Conservation (phyloP, 2,797 vertebrate species). For the Enteromius trimaculatus region DNA sequence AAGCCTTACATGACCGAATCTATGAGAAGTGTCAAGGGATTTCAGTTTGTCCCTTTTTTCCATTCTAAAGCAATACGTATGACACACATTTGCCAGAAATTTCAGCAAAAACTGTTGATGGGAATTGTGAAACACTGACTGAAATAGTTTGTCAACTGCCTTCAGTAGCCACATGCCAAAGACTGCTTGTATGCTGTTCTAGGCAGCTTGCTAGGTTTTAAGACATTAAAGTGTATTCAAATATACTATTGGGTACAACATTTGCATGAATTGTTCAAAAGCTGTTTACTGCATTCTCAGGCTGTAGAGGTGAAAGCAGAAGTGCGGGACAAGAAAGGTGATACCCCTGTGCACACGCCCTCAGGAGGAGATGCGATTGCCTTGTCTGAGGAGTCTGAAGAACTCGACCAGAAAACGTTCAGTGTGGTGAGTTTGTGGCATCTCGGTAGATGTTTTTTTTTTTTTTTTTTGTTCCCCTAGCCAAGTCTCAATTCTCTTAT, state of each 20-base stretch:
- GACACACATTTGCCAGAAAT: not conserved
- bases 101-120: not conserved
- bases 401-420: constrained; percentile 97
- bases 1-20: too few species aligned
- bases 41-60: not conserved
- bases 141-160: not conserved
- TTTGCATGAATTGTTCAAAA: constrained; percentile 34
- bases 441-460: too few species aligned
- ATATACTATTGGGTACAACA: not conserved
- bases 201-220: not conserved
- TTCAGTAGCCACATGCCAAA: not conserved
- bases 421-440: constrained; percentile 86
- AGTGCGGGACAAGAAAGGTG: constrained; percentile 86
- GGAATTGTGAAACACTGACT: not conserved
- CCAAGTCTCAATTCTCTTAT: not conserved
- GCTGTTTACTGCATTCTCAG: constrained; percentile 62
- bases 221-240: not conserved
- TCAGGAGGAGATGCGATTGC: constrained; percentile 86
- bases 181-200: not conserved
- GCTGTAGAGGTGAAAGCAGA: constrained; percentile 86
- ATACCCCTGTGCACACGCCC: constrained; percentile 88
- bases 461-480: too few species aligned
- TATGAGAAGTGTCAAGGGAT: not conserved
- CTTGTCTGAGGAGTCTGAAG: constrained; percentile 92
- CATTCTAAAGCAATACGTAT: not conserved